These are phyloP conservation scores for Drosophila nikananu DNA, from an alignment of 1,140 invertebrate genomes.

Conservation along the genomic window DNA sequence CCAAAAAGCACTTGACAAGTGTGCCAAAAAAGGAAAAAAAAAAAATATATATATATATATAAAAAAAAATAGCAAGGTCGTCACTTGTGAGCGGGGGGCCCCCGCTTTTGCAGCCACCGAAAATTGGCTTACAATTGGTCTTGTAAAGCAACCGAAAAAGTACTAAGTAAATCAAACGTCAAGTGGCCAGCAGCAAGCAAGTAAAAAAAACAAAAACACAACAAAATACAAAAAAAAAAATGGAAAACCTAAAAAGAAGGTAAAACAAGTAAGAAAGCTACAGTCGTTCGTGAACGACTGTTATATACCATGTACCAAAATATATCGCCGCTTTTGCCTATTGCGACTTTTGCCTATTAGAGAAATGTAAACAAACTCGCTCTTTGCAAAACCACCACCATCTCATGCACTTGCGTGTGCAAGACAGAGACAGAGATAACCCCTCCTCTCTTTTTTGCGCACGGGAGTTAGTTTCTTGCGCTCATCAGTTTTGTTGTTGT, in stretches of 20 bases:
- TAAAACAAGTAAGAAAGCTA: no score
- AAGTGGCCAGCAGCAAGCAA: slow-evolving; percentile 61
- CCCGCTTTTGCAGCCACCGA: slow-evolving; percentile 21
- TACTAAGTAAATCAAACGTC: slow-evolving; percentile 59
- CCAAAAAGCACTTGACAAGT: slow-evolving; percentile 53
- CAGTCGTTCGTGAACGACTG: no score
- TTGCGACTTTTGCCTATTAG: no score
- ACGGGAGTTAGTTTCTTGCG: no score
- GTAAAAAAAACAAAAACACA: slow-evolving; percentile 3
- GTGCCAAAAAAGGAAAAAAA: slow-evolving; percentile 55
- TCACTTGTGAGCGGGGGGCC: slow-evolving; percentile 28
- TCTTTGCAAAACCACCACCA: no score
- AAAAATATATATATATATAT: background rate
- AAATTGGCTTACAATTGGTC: slow-evolving; percentile 83
- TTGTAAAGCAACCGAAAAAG: slow-evolving; percentile 44
- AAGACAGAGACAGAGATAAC: no score
- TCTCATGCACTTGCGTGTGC: no score
- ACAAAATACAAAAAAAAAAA: slow-evolving; percentile 27
- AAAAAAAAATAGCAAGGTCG: slow-evolving; percentile 49
- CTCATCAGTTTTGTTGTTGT: no score
- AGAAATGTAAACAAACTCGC: no score
- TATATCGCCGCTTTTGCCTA: no score
- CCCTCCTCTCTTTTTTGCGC: no score
- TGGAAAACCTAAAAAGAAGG: slow-evolving; percentile 12
- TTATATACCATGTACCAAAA: no score